Conservation (phyloP, 2,797 vertebrate genomes). For the Muscicapa comitata region DNA sequence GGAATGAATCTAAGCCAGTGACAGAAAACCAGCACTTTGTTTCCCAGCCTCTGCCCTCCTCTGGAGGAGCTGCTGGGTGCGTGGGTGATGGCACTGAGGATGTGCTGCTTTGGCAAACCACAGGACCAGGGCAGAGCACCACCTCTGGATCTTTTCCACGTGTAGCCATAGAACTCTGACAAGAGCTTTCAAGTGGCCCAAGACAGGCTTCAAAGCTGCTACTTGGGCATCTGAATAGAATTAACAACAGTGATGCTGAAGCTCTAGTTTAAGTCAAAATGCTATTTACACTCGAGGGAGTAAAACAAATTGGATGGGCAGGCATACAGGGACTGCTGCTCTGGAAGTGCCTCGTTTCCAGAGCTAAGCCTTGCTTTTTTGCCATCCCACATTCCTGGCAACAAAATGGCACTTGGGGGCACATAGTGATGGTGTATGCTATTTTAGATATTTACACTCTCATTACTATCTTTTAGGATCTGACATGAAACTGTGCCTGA, state of each 20-base stretch:
- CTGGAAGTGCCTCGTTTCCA: background rate
- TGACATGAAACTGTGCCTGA: background rate
- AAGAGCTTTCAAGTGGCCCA: background rate
- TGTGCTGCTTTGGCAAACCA: background rate
- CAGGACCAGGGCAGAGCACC: rapidly evolving
- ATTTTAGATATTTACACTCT: background rate
- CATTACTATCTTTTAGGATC: background rate
- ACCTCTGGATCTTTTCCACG: background rate
- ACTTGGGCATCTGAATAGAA: background rate
- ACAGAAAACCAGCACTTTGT: rapidly evolving
- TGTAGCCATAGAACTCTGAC: background rate
- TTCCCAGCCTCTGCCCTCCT: background rate
- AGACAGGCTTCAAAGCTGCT: background rate
- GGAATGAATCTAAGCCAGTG: background rate
- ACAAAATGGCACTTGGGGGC: background rate
- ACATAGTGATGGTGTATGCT: background rate
- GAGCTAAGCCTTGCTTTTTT: background rate
- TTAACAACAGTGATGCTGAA: background rate
- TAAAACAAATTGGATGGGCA: background rate
- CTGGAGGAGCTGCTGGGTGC: background rate
- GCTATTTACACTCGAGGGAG: rapidly evolving
- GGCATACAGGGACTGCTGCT: background rate
- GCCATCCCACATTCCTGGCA: background rate
- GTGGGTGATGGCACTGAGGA: background rate
- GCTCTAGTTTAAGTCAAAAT: no score